These are phyloP conservation scores for Copidosoma aretas DNA, from an alignment of 2,888 invertebrate species.

Conservation along the genomic window DNA sequence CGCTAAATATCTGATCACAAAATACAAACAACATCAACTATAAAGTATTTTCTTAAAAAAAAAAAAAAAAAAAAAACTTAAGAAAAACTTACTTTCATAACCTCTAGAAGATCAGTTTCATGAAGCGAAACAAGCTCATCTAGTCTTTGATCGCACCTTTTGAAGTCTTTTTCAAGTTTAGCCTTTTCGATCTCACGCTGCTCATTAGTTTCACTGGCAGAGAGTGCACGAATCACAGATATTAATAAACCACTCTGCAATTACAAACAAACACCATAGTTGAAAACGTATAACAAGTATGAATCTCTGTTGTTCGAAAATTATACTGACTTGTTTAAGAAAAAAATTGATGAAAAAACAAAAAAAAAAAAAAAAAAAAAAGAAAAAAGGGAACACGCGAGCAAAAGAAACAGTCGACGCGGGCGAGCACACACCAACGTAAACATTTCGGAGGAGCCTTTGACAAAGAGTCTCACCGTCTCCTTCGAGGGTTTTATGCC, in stretches of 20 bases:
- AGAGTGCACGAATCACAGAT: slow-evolving; percentile 93
- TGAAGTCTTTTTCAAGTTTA: slow-evolving; percentile 91
- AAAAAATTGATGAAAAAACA: too few relatives aligned
- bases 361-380: slow-evolving; percentile 18
- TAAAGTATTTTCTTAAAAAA: not conserved
- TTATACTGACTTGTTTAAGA: too few relatives aligned
- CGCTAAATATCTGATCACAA: slow-evolving; percentile 73
- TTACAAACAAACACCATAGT: not conserved
- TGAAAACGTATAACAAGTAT: not conserved
- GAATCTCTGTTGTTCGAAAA: not conserved
- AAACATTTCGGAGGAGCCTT: not conserved
- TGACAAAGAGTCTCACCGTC: slow-evolving; percentile 69
- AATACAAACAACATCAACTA: slow-evolving; percentile 2
- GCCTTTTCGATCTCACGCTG: slow-evolving; percentile 92
- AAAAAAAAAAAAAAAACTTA: slow-evolving; percentile 20
- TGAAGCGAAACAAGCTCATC: slow-evolving; percentile 89
- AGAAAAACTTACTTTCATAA: slow-evolving; percentile 68
- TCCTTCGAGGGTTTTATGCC: slow-evolving; percentile 85
- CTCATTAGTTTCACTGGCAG: slow-evolving; percentile 92
- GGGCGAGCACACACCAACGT: too few relatives aligned
- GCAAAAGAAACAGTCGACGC: not conserved
- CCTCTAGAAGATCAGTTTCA: slow-evolving; percentile 85
- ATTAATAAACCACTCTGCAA: slow-evolving; percentile 67
- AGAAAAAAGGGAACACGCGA: not conserved
- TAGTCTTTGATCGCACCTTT: slow-evolving; percentile 85